A percentile compares a stretch with the other conserved stretches of the same genome.
phyloP scores from a whole-genome alignment of 2,888 invertebrate genomes.

The Prenolepis imparis region DNA sequence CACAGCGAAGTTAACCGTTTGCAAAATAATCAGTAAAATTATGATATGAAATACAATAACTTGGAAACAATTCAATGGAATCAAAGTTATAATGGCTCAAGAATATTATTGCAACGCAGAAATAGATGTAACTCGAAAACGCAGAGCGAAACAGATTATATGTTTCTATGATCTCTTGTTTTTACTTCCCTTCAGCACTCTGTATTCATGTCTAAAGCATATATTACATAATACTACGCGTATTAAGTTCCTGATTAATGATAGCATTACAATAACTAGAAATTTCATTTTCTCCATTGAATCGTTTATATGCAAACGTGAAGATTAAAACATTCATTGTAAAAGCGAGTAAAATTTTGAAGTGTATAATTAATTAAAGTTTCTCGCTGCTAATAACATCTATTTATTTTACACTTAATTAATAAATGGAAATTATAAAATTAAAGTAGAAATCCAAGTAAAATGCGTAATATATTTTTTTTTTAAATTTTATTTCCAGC shows the following conservation, averaged over 20 bases:
- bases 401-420: not conserved
- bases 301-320: not conserved
- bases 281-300: not conserved
- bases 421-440: not conserved
- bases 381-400: not conserved
- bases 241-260: not conserved
- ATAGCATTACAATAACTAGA: not conserved
- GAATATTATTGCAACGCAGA: constrained; percentile 7
- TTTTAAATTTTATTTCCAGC: not conserved
- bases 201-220: not conserved
- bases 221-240: not conserved
- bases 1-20: not conserved
- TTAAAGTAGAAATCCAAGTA: not conserved
- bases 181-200: not conserved
- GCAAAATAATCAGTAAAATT: constrained; percentile 26
- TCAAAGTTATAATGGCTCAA: not conserved
- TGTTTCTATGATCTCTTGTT: not conserved
- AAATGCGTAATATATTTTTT: not conserved
- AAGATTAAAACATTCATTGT: not conserved
- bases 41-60: not conserved
- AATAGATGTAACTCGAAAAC: not conserved
- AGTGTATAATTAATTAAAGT: not conserved
- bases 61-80: constrained; percentile 12
- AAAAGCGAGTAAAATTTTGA: not conserved
- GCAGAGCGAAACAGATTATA: not conserved